These are phyloP conservation scores for Axea sp. DNA, from an alignment of 2,888 invertebrate species.

Conservation along the genomic window DNA sequence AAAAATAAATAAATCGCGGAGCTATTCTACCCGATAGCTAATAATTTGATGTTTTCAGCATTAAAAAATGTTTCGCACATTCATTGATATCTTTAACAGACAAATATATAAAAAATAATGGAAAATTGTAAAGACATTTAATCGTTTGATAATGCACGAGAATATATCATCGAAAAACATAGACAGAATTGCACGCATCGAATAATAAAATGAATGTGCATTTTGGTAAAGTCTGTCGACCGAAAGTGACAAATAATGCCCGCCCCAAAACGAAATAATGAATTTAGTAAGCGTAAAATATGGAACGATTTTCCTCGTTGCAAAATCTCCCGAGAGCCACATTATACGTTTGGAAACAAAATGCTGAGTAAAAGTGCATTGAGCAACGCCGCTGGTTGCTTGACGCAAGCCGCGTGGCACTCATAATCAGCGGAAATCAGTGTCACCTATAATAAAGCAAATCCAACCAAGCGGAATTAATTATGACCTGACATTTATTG, in stretches of 20 bases:
- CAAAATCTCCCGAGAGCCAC: conserved; percentile 37
- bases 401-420: conserved; percentile 40
- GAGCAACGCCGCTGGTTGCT: conserved; percentile 14
- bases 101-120: too few species aligned
- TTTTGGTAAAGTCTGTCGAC: conserved; percentile 9
- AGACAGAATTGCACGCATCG: too few species aligned
- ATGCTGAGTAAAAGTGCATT: conserved; percentile 40
- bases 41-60: too few species aligned
- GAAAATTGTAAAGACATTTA: too few species aligned
- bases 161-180: too few species aligned
- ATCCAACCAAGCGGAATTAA: conserved; percentile 63
- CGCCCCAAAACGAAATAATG: conserved; percentile 29
- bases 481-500: conserved; percentile 66
- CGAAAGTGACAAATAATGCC: conserved; percentile 48
- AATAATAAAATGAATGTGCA: conserved; percentile 3
- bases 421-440: conserved; percentile 58
- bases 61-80: too few species aligned
- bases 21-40: too few species aligned
- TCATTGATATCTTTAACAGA: too few species aligned
- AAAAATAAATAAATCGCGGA: too few species aligned
- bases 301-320: conserved; percentile 5
- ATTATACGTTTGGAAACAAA: conserved; percentile 33
- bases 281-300: conserved; percentile 39
- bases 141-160: too few species aligned
- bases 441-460: conserved; percentile 62